A percentile compares a stretch with the other conserved stretches of the same genome.
phyloP scores from a whole-genome alignment of 2,113 vertebrate genomes.

The Nicator chloris region DNA sequence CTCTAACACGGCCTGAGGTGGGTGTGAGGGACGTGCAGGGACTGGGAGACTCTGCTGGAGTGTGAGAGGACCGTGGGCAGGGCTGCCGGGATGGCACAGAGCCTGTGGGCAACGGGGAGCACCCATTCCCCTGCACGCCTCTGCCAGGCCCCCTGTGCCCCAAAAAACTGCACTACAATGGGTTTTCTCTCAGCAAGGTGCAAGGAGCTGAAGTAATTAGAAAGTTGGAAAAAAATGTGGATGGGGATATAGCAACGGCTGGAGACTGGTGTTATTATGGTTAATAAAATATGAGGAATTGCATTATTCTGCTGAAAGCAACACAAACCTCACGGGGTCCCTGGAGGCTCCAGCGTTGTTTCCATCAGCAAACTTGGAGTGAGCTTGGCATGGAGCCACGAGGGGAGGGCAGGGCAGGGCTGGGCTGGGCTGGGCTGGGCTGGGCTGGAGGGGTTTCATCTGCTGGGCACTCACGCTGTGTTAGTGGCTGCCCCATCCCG shows the following conservation, averaged over 20 bases:
- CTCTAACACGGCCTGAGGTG: neutral
- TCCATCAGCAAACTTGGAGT: neutral
- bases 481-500: accelerated
- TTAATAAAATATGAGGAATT: conserved; percentile 74
- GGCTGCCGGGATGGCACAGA: neutral
- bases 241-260: conserved; percentile 60
- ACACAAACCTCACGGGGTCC: neutral
- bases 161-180: neutral
- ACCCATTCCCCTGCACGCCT: accelerated
- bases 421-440: neutral
- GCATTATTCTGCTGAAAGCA: conserved; percentile 58
- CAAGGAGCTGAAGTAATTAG: conserved; percentile 61
- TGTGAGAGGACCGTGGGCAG: accelerated
- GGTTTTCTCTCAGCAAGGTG: conserved; percentile 38
- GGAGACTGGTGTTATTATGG: conserved; percentile 66
- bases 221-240: conserved; percentile 22
- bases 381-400: neutral
- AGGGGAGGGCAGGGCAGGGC: neutral
- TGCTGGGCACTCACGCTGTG: accelerated
- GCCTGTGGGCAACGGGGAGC: neutral
- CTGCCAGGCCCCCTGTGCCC: neutral
- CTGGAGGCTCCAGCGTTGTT: conserved; percentile 38
- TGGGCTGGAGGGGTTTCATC: neutral
- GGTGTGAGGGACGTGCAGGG: neutral
- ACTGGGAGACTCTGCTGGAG: neutral